Percentiles rank a stretch among this genome's conserved stretches.
phyloP scores from a whole-genome alignment of 2,888 invertebrate species.

The Heliconius ismenius region DNA sequence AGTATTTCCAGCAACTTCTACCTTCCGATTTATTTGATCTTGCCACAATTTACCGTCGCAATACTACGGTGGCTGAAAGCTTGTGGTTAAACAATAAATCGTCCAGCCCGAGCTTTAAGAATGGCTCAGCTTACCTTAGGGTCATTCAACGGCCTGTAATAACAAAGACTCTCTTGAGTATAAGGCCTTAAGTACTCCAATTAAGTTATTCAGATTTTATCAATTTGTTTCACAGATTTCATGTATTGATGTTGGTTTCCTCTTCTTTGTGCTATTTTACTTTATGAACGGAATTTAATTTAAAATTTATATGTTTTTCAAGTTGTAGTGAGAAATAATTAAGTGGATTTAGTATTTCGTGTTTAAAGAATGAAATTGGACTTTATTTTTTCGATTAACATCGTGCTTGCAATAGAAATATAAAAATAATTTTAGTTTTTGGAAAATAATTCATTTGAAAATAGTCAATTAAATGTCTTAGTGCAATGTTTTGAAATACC shows the following conservation, averaged over 20 bases:
- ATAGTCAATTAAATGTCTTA: background rate
- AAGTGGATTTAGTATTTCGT: background rate
- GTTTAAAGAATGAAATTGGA: background rate
- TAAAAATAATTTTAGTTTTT: too few species aligned
- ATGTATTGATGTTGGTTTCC: constrained; percentile 5
- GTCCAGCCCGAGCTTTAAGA: constrained; percentile 50
- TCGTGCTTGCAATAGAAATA: too few species aligned
- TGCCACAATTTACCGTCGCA: constrained; percentile 73
- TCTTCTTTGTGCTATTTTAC: background rate
- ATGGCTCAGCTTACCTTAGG: constrained; percentile 46
- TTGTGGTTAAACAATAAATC: constrained; percentile 79
- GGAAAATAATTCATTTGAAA: background rate
- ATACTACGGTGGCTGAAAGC: constrained; percentile 70
- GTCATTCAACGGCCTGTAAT: constrained; percentile 41
- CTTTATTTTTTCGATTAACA: background rate
- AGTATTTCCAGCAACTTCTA: constrained; percentile 18
- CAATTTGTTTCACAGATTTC: constrained; percentile 25
- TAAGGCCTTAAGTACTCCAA: constrained; percentile 34
- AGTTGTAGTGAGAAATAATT: background rate
- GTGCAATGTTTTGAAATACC: background rate
- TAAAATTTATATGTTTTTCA: background rate
- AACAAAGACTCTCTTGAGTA: constrained; percentile 36
- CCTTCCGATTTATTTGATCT: constrained; percentile 51
- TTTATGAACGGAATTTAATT: background rate
- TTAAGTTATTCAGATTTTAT: constrained; percentile 42